A percentile compares a stretch with the other conserved stretches of the same genome.
Conservation (phyloP, 2,797 vertebrate species). For the Peromyscus aztecus region DNA sequence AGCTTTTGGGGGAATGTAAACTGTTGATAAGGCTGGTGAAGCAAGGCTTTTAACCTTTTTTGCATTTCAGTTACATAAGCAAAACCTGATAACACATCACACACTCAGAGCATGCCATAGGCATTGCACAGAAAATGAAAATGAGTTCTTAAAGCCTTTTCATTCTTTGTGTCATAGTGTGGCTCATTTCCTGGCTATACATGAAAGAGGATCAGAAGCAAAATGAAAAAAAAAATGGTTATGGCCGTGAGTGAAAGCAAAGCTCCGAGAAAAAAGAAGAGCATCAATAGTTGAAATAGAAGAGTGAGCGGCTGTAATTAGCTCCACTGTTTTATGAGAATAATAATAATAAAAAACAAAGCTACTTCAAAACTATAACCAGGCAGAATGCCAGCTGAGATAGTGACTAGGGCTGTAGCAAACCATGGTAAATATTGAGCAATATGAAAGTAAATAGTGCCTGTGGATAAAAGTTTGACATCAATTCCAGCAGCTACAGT, state of each 20-base stretch:
- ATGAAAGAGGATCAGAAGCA: conserved; percentile 72
- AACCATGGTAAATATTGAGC: conserved; percentile 68
- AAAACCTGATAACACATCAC: conserved; percentile 63
- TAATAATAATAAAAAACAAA: conserved; percentile 60
- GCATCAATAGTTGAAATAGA: conserved; percentile 49
- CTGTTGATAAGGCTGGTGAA: conserved; percentile 79
- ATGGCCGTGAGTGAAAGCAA: conserved; percentile 62
- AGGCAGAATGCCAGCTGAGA: conserved; percentile 66
- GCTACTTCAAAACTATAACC: conserved; percentile 45
- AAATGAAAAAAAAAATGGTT: conserved; percentile 63
- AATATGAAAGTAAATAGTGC: conserved; percentile 70
- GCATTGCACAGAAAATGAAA: conserved; percentile 71
- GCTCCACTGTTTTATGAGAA: conserved; percentile 25
- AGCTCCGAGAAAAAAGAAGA: conserved; percentile 68
- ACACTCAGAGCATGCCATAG: conserved; percentile 28
- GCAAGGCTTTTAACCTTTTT: conserved; percentile 74
- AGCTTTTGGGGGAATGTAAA: conserved; percentile 69
- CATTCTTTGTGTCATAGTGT: conserved; percentile 63
- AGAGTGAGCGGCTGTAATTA: conserved; percentile 73
- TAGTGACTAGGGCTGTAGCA: background rate
- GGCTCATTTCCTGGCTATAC: conserved; percentile 57
- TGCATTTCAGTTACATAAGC: conserved; percentile 75
- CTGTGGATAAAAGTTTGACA: conserved; percentile 58
- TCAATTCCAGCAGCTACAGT: conserved; percentile 53
- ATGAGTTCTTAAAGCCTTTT: conserved; percentile 77